A percentile compares a stretch with the other conserved stretches of the same genome.
Evolutionary conservation across 2,113 vertebrate species (phyloP).

Genomic region (Clarias gariepinus): DNA sequence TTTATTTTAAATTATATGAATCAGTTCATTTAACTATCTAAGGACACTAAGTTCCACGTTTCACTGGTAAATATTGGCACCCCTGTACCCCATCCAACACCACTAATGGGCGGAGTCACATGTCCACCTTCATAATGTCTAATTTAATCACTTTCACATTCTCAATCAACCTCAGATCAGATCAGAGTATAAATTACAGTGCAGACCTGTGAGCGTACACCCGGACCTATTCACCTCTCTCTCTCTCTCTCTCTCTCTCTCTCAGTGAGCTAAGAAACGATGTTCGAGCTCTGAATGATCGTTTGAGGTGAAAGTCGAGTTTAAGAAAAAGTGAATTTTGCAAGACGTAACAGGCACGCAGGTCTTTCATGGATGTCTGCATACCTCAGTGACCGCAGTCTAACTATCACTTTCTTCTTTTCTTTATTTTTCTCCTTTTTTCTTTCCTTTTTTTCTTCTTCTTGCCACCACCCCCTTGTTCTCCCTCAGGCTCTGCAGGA

Average conservation of each 20-base stretch:
- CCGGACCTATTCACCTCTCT: not conserved
- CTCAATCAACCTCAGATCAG: not conserved
- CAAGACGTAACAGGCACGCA: slow-evolving; percentile 79
- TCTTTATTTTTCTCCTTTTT: not conserved
- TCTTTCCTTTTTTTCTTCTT: not conserved
- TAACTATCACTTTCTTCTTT: slow-evolving; percentile 79
- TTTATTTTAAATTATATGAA: not conserved
- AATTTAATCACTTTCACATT: not conserved
- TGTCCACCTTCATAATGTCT: not conserved
- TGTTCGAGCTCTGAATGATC: not conserved
- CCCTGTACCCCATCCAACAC: not conserved
- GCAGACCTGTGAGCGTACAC: not conserved
- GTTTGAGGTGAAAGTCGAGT: slow-evolving; percentile 69
- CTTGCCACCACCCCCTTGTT: slow-evolving; percentile 46
- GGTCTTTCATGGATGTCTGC: slow-evolving; percentile 75
- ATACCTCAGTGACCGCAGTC: slow-evolving; percentile 81
- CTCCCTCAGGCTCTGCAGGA: slow-evolving; percentile 69
- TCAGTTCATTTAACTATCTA: not conserved
- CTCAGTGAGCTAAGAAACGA: not conserved
- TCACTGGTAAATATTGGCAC: not conserved
- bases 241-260: not conserved
- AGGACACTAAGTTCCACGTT: not conserved
- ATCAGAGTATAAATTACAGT: not conserved
- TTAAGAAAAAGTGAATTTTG: slow-evolving; percentile 74
- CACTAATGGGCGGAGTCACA: not conserved